Conservation (phyloP, 2,113 vertebrate species). For the Salvelinus alpinus region DNA sequence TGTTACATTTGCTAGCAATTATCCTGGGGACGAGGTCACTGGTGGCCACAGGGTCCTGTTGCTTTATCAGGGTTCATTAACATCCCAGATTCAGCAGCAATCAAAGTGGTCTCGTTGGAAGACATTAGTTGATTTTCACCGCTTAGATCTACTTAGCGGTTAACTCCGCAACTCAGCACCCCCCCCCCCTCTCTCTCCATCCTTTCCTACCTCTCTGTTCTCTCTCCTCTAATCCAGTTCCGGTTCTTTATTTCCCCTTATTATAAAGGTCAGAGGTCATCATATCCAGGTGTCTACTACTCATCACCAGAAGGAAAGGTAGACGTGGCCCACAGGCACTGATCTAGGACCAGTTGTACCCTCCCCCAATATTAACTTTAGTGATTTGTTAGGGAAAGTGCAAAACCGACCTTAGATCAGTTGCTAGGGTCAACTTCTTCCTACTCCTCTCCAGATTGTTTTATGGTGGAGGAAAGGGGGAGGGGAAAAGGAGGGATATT, state of each 20-base stretch:
- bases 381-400: neutral
- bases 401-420: neutral
- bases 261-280: conserved; percentile 48
- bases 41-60: neutral
- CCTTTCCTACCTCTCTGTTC: neutral
- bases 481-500: neutral
- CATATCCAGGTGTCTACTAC: conserved; percentile 43
- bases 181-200: neutral
- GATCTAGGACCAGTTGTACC: neutral
- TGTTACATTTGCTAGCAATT: neutral
- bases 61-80: conserved; percentile 18
- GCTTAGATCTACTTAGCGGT: conserved; percentile 48
- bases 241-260: conserved; percentile 31
- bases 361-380: neutral
- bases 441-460: neutral
- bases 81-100: conserved; percentile 14
- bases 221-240: conserved; percentile 50
- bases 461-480: neutral
- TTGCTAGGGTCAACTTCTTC: neutral
- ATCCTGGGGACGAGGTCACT: neutral
- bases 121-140: conserved; percentile 37
- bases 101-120: conserved; percentile 6
- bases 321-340: neutral
- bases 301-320: conserved; percentile 25
- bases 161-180: conserved; percentile 13